Percentiles rank a stretch among this genome's conserved stretches.
These are phyloP conservation scores for Urocolius indicus DNA, from an alignment of 2,113 vertebrate species.

Conservation along the genomic window DNA sequence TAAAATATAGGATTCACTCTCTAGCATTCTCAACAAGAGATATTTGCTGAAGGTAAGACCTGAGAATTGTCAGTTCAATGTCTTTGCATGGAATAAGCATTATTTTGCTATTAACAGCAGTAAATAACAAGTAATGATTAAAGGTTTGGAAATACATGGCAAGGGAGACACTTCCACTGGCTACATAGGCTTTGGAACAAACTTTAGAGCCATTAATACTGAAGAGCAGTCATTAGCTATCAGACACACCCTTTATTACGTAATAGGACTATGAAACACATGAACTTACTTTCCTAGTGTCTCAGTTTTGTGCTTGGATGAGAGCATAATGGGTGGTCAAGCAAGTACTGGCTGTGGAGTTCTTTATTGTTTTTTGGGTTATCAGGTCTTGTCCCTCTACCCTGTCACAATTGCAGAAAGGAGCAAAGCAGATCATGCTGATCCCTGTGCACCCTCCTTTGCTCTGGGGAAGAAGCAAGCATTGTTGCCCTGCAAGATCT, in stretches of 20 bases:
- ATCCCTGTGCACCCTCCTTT: not conserved
- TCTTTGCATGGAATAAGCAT: not conserved
- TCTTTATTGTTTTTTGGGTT: not conserved
- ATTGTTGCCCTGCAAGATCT: not conserved
- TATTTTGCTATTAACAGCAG: not conserved
- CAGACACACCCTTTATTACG: not conserved
- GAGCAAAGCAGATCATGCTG: not conserved
- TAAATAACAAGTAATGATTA: not conserved
- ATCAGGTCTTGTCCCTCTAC: not conserved
- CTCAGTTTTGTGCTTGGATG: not conserved
- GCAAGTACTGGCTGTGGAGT: not conserved
- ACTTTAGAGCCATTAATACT: not conserved
- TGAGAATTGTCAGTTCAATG: not conserved
- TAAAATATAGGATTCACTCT: not conserved
- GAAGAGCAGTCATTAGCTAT: not conserved
- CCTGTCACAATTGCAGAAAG: not conserved
- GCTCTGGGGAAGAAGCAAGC: not conserved
- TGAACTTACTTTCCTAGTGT: not conserved
- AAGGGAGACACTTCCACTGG: not conserved
- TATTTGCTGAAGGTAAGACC: not conserved
- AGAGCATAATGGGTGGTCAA: not conserved
- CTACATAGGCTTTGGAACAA: not conserved
- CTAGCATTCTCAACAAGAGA: not conserved
- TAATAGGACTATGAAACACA: not conserved
- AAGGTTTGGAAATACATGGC: not conserved